Conservation (phyloP, 1,140 invertebrate species). For the Eriocheir sinensis region DNA sequence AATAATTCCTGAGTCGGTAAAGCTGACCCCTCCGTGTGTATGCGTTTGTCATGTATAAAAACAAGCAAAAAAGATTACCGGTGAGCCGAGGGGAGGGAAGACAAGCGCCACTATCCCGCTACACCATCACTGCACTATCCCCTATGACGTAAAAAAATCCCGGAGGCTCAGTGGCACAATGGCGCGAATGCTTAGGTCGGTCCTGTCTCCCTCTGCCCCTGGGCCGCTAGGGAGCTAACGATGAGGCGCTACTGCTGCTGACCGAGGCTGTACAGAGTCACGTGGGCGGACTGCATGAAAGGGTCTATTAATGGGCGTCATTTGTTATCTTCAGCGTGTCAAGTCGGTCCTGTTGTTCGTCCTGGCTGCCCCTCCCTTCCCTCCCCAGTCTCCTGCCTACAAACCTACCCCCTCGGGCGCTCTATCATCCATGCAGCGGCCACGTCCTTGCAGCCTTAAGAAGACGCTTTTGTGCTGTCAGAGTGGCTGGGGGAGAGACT, state of each 20-base stretch:
- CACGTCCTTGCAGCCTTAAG: not conserved
- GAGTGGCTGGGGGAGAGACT: not conserved
- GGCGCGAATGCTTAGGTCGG: not conserved
- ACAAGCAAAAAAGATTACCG: too few species aligned
- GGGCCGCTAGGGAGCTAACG: not conserved
- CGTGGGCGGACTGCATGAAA: constrained; percentile 27
- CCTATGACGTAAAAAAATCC: too few species aligned
- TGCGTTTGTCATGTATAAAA: not conserved
- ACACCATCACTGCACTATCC: too few species aligned
- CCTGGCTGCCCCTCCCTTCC: not conserved
- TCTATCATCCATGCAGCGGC: not conserved
- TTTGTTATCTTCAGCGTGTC: constrained; percentile 43
- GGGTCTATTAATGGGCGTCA: constrained; percentile 41
- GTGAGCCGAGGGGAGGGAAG: not conserved
- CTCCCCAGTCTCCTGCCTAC: not conserved
- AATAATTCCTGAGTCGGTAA: not conserved
- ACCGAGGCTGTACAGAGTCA: not conserved
- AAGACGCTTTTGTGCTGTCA: not conserved
- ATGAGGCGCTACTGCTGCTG: not conserved
- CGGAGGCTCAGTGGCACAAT: not conserved
- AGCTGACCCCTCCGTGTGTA: not conserved
- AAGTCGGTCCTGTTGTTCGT: not conserved
- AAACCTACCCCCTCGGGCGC: too few species aligned
- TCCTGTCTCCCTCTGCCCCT: constrained; percentile 14
- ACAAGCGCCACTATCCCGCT: not conserved